Percentiles rank a stretch among this genome's conserved stretches.
Evolutionary conservation across 2,113 vertebrate genomes (phyloP).

Genomic region (Climacteris rufus): DNA sequence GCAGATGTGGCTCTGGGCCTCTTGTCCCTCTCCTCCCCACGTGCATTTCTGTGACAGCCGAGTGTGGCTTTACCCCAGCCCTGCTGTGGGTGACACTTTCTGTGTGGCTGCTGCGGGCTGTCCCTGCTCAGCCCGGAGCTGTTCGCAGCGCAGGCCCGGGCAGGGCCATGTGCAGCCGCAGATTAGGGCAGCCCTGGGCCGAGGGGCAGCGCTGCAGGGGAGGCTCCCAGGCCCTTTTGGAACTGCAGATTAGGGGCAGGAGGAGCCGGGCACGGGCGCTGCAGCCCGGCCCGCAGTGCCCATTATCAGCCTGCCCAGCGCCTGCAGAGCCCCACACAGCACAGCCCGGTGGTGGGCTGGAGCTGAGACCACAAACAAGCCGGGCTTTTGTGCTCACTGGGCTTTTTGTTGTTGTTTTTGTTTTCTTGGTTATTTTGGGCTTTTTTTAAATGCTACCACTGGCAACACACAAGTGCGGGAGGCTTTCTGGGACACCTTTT

Average conservation of each 20-base stretch:
- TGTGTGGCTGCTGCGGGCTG: background rate
- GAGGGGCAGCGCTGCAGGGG: background rate
- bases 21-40: background rate
- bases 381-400: background rate
- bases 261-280: background rate
- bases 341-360: background rate
- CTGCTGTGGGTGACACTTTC: background rate
- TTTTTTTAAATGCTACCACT: background rate
- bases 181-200: conserved; percentile 48
- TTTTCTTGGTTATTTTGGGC: background rate
- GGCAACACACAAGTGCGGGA: rapidly evolving
- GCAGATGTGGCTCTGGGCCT: background rate
- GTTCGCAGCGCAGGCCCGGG: background rate
- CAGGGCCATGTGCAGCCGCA: background rate
- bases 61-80: background rate
- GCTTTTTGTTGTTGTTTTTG: background rate
- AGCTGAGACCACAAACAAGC: background rate
- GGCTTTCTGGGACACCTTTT: background rate
- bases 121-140: background rate
- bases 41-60: background rate
- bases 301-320: background rate
- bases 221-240: background rate
- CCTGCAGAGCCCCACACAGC: background rate
- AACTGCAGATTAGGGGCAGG: background rate
- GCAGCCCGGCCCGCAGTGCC: background rate